A percentile compares a stretch with the other conserved stretches of the same genome.
Conservation (phyloP, 2,888 invertebrate genomes). For the Thecophora atra region DNA sequence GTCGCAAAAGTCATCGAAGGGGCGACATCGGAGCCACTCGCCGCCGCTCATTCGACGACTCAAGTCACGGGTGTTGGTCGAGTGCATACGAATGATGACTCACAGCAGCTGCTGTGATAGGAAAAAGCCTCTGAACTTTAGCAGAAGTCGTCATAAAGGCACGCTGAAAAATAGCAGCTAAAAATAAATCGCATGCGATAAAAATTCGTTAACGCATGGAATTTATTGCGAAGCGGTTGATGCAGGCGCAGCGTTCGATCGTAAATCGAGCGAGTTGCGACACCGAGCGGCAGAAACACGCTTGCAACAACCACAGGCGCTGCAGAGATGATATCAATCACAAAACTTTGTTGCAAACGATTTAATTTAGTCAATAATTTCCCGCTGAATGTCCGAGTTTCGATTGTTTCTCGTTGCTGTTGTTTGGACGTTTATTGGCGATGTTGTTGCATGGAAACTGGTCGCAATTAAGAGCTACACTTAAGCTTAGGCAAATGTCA, state of each 20-base stretch:
- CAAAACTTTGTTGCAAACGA: conserved; percentile 40
- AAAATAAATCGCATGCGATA: conserved; percentile 1
- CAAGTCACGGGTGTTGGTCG: too few relatives aligned
- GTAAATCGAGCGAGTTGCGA: conserved; percentile 47
- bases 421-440: neutral
- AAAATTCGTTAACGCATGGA: conserved; percentile 33
- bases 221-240: conserved; percentile 46
- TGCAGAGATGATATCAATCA: conserved; percentile 12
- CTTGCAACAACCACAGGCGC: neutral
- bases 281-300: conserved; percentile 32
- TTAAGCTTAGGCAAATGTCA: conserved; percentile 40
- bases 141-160: too few relatives aligned
- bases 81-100: too few relatives aligned
- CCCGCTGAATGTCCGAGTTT: conserved; percentile 25
- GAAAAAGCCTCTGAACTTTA: too few relatives aligned
- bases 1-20: too few relatives aligned
- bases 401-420: conserved; percentile 13
- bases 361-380: conserved; percentile 42
- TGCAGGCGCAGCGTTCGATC: conserved; percentile 44
- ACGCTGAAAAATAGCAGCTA: neutral
- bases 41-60: too few relatives aligned
- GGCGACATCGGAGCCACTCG: too few relatives aligned
- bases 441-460: conserved; percentile 10
- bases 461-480: conserved; percentile 37
- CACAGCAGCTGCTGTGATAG: too few relatives aligned